Evolutionary conservation across 1,140 invertebrate genomes (phyloP).

Genomic region (Arctopsyche grandis): DNA sequence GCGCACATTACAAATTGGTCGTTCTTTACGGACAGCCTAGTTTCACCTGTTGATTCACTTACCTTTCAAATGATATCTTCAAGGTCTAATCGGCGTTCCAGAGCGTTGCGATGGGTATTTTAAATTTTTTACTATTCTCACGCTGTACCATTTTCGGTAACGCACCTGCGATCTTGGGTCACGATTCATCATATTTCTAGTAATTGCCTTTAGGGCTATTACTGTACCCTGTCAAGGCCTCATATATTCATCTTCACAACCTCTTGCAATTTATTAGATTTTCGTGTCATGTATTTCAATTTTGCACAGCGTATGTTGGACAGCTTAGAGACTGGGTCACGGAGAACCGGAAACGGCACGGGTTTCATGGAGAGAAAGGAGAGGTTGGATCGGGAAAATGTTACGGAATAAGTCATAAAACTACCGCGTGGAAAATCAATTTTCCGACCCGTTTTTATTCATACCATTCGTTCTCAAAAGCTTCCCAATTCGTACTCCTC

Average conservation of each 20-base stretch:
- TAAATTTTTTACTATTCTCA: constrained; percentile 4
- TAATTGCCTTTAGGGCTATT: constrained; percentile 13
- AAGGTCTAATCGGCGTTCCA: background rate
- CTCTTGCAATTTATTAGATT: background rate
- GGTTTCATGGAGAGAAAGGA: too few species aligned
- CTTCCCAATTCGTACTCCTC: too few species aligned
- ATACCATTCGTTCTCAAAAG: background rate
- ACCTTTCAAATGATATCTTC: background rate
- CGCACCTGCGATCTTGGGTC: constrained; percentile 13
- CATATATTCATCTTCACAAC: background rate
- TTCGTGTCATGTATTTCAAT: background rate
- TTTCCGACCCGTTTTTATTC: constrained; percentile 3
- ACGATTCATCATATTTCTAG: background rate
- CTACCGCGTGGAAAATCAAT: constrained; percentile 21
- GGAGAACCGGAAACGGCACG: constrained; percentile 20
- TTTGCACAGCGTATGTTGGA: background rate
- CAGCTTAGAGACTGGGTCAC: background rate
- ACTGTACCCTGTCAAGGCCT: background rate
- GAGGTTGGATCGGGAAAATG: background rate
- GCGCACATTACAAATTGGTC: background rate
- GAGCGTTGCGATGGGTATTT: background rate
- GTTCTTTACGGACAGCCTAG: background rate
- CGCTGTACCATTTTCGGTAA: constrained; percentile 11
- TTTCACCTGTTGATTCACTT: constrained; percentile 8
- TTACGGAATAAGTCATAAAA: constrained; percentile 38